Evolutionary conservation across 2,888 invertebrate species (phyloP), one percentile per base, ranked within the genome.

Genomic region (Drepanosiphum platanoidis): DNA sequence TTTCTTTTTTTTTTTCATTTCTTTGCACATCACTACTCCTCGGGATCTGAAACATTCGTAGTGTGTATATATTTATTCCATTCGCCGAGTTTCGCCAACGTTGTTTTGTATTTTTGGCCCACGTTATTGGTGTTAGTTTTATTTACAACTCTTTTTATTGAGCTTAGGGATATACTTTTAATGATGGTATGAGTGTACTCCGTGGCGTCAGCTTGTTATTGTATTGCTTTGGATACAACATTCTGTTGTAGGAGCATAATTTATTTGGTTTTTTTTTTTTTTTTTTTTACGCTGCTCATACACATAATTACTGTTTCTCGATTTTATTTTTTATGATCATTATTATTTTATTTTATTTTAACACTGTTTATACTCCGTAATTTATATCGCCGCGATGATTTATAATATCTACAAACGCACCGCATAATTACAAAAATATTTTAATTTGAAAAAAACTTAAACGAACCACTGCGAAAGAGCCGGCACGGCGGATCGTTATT

Each of bases 121-220:
- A 27, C 18, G 15, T 52, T 68, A 79, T 79, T 34, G 79, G 68
- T 46, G 79, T 52, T 68, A 52, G 79, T 68, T 79, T 79, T 79
- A 68, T 79, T 68, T 79, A 68, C 79, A 68, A 52, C 18, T 68
- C 15, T 27, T 79, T 79, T 79, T 79, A 68, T 79, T 52, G 68
- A 32, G 66, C n/a, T 42, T 42, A 8, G 15, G 46, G n/a, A 46
- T 34, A 68, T 15, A 27, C 79, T 68, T 68, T 68, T 79, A 79
- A 68, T 68, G 34, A 68, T 27, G 27, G 46, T 52, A 68, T 52
- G 34, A 79, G 8, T 46, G 66, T 79, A 66, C 3, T 79, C 15
- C 13, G 42, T 79, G 32, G 79, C 79, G 79, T 66, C 79, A 79
- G 79, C 79, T 79, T 66, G 79, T 68, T 79, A 79, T 52, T 79